Evolutionary conservation across 2,113 vertebrate species (phyloP), one percentile per base, ranked within the genome.

Genomic region (Lates calcarifer): DNA sequence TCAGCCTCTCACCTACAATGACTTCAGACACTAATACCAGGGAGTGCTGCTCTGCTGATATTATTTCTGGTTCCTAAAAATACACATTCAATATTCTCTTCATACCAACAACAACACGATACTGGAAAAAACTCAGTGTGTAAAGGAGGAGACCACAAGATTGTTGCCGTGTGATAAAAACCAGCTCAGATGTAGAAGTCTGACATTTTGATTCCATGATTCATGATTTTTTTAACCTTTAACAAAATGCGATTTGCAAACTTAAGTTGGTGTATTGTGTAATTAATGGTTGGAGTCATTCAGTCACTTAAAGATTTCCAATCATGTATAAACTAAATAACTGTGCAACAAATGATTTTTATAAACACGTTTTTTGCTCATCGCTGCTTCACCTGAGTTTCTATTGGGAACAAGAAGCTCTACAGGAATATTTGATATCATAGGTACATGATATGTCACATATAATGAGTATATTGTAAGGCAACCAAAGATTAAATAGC

Each of bases 1-100:
- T 74, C 17, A 24, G 35, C n/a, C 29, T 64, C 62, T 70, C 24
- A 47, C 49, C 45, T 41, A 37, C 28, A 57, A 20, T 74, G 72
- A 70, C 60, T 49, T 56, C 49, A 64, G 56, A 75, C 67, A 71
- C 12, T 20, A 35, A 24, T 22, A 31, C 9, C 51, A 17, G 26
- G 22, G 41, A 55, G 1, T 18, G 4, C 18, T 47, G 26, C 75
- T 35, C 39, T 57, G 20, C 55, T 49, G 20, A 66, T 55, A 7
- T 45, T 43, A 28, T 51, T 51, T 24, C 22, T 43, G 31, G 13
- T n/a, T 62, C 24, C 18, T 66, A 28, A n/a, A 67, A 79, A 12
- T 75, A 76, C 43, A n/a, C 63, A 22, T 12, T 67, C 6, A 31
- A 3, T 57, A 18, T 26, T 63, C 17, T 1, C 5, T 63, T 63